phyloP scores from a whole-genome alignment of 2,797 vertebrate genomes.

The Falco concolor region DNA sequence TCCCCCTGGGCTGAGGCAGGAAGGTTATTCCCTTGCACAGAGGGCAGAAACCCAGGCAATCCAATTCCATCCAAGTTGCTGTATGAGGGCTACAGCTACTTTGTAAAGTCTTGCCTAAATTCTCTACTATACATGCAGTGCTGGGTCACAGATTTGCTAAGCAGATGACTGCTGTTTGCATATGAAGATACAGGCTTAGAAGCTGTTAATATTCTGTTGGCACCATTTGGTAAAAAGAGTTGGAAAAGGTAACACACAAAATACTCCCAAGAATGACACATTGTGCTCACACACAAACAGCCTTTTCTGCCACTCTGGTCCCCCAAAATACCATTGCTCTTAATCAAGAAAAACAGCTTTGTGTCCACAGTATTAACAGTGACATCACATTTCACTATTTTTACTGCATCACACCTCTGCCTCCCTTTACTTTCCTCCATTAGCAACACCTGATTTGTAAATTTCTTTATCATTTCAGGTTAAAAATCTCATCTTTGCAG shows the following conservation, averaged over 20 bases:
- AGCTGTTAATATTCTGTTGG: background rate
- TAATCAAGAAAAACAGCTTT: background rate
- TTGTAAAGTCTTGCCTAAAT: background rate
- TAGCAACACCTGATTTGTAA: background rate
- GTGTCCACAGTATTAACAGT: background rate
- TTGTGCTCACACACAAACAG: background rate
- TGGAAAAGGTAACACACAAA: background rate
- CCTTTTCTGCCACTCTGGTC: background rate
- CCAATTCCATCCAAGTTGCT: background rate
- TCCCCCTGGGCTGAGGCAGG: background rate
- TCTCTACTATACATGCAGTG: background rate
- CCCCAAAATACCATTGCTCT: background rate
- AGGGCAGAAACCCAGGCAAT: background rate
- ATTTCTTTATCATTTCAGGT: background rate
- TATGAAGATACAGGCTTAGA: background rate
- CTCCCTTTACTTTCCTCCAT: background rate
- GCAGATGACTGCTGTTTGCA: background rate
- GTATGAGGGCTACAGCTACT: background rate
- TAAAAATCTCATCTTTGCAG: background rate
- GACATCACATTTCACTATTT: background rate
- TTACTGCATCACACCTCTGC: background rate
- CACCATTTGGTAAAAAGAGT: background rate
- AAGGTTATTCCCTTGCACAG: fast-evolving
- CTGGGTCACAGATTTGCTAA: background rate
- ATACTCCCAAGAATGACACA: background rate